These are phyloP conservation scores for Pristionchus exspectatus DNA, from an alignment of 2,888 invertebrate species.

Conservation along the genomic window DNA sequence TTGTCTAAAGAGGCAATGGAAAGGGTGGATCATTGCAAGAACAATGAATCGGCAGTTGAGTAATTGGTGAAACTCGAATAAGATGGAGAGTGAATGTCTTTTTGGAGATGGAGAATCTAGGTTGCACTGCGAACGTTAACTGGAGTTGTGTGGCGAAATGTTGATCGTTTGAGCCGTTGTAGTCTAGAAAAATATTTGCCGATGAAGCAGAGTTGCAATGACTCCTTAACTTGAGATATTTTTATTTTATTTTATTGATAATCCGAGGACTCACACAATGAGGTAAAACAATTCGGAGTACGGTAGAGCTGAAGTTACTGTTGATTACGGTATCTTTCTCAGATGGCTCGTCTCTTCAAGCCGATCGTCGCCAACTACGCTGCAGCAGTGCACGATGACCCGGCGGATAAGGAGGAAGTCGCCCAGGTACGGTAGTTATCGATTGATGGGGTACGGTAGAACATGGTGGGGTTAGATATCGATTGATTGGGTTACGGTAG, in stretches of 20 bases:
- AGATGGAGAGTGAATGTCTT: background rate
- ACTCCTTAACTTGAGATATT: too few relatives aligned
- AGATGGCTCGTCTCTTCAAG: conserved; percentile 68
- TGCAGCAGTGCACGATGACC: conserved; percentile 61
- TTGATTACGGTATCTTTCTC: background rate
- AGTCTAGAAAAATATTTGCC: too few relatives aligned
- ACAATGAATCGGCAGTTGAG: background rate
- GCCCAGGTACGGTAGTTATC: conserved; percentile 58
- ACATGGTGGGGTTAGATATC: background rate
- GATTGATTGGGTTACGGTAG: conserved; percentile 55
- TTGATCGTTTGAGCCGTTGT: too few relatives aligned
- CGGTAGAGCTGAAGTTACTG: background rate
- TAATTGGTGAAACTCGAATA: background rate
- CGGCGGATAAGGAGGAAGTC: conserved; percentile 58
- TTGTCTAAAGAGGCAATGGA: background rate
- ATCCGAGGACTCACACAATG: too few relatives aligned
- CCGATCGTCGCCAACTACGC: conserved; percentile 64
- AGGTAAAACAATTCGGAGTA: too few relatives aligned
- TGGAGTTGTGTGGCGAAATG: background rate
- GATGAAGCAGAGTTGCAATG: too few relatives aligned
- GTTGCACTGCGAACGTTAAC: background rate
- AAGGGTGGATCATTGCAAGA: too few relatives aligned
- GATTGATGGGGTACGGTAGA: conserved; percentile 55
- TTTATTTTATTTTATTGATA: too few relatives aligned
- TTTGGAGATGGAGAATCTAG: background rate